These are phyloP conservation scores for Platichthys flesus DNA, from an alignment of 2,113 vertebrate genomes.

Conservation along the genomic window DNA sequence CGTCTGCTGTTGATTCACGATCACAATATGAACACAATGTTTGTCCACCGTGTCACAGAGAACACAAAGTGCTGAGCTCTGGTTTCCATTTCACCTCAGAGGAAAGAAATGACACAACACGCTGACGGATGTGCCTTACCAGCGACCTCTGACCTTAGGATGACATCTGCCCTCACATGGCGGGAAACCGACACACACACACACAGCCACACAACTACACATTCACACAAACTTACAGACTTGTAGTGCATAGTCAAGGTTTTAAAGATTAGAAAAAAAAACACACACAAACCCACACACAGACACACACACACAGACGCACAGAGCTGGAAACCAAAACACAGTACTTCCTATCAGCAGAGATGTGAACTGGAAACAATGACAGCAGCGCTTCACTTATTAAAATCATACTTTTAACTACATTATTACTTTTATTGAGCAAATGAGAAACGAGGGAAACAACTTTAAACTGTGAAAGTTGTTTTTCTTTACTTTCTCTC, in stretches of 20 bases:
- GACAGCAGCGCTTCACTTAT: background rate
- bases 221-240: too few species aligned
- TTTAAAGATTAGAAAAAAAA: background rate
- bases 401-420: too few species aligned
- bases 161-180: constrained; percentile 20
- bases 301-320: background rate
- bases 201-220: background rate
- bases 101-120: constrained; percentile 24
- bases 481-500: background rate
- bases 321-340: background rate
- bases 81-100: background rate
- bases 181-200: constrained; percentile 20
- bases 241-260: too few species aligned
- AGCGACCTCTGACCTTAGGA: constrained; percentile 59
- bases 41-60: background rate
- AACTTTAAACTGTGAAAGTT: background rate
- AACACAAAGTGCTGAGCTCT: constrained; percentile 5
- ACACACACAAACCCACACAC: too few species aligned
- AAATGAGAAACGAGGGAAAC: too few species aligned
- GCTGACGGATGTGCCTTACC: constrained; percentile 39
- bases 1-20: background rate
- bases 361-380: constrained; percentile 19
- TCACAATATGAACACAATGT: background rate
- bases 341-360: constrained; percentile 19
- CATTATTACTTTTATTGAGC: too few species aligned